Evolutionary conservation across 2,888 invertebrate genomes (phyloP).

Genomic region (Pocota personata): DNA sequence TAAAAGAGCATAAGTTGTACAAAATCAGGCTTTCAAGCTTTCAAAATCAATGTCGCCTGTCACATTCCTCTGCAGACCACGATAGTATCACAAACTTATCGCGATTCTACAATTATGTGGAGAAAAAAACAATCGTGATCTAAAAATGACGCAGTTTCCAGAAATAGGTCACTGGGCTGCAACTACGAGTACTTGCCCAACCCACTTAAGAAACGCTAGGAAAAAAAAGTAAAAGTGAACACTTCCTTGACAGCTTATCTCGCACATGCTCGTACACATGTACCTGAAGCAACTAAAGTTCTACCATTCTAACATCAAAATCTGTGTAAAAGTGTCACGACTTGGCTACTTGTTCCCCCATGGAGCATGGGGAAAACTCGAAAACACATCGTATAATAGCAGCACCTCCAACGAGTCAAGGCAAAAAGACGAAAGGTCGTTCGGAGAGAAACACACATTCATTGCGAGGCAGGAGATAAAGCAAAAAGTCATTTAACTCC

Average conservation of each 20-base stretch:
- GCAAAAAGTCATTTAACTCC: not conserved
- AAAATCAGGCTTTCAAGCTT: too few species aligned
- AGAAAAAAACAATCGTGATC: not conserved
- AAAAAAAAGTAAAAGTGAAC: constrained; percentile 54
- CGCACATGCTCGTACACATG: too few species aligned
- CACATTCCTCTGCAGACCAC: not conserved
- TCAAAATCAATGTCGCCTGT: not conserved
- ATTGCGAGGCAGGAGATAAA: not conserved
- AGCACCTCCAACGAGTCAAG: not conserved
- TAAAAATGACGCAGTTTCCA: constrained; percentile 47
- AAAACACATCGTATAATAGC: not conserved
- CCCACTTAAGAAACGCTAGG: not conserved
- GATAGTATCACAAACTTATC: not conserved
- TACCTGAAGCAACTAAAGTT: constrained; percentile 19
- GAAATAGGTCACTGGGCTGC: constrained; percentile 53
- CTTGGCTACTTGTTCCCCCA: constrained; percentile 31
- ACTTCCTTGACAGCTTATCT: constrained; percentile 43
- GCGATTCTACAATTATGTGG: not conserved
- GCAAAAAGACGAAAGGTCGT: constrained; percentile 43
- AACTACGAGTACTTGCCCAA: constrained; percentile 9
- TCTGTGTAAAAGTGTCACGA: constrained; percentile 64
- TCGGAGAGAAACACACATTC: constrained; percentile 2
- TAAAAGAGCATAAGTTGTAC: too few species aligned
- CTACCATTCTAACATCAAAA: constrained; percentile 59
- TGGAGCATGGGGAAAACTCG: not conserved